phyloP scores from a whole-genome alignment of 2,888 invertebrate species.

The Lysandra bellargus region DNA sequence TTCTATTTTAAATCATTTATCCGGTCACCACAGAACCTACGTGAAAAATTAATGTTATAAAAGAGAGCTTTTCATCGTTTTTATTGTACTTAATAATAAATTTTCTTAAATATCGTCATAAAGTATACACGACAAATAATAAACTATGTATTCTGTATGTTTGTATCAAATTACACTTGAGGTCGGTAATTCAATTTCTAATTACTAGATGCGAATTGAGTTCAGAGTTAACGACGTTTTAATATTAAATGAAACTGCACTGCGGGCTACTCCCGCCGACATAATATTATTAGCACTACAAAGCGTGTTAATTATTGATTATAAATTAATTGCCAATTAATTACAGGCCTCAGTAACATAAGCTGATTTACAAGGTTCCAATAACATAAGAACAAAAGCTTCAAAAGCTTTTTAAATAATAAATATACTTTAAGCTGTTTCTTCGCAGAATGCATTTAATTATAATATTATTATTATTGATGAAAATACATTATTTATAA shows the following conservation, averaged over 20 bases:
- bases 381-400: background rate
- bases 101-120: background rate
- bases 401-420: background rate
- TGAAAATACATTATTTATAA: background rate
- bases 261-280: background rate
- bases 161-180: background rate
- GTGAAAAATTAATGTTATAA: no score
- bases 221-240: conserved; percentile 42
- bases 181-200: background rate
- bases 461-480: background rate
- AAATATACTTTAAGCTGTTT: background rate
- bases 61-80: background rate
- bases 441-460: background rate
- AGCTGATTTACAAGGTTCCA: background rate
- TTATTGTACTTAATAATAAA: background rate
- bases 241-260: conserved; percentile 12
- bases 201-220: conserved; percentile 21
- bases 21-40: no score
- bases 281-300: background rate
- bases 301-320: background rate
- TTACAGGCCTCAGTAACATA: background rate
- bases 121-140: no score
- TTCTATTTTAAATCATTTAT: no score
- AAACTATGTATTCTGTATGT: background rate
- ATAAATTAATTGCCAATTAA: background rate